phyloP scores from a whole-genome alignment of 2,888 invertebrate genomes.

The Megaustenia siamemsis region DNA sequence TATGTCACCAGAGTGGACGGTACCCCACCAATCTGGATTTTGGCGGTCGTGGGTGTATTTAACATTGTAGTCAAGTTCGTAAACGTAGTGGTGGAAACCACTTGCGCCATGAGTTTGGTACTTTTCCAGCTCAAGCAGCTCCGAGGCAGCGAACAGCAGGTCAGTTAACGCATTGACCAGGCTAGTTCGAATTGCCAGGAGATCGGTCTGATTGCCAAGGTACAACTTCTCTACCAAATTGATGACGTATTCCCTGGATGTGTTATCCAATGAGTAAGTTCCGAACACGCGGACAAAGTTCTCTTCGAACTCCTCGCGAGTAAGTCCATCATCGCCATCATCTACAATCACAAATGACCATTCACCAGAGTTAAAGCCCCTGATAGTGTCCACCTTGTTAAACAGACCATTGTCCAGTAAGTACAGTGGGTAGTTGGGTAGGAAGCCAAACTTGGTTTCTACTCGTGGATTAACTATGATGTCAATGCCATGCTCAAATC shows the following conservation, averaged over 20 bases:
- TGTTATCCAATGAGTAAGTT: background rate
- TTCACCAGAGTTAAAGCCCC: conserved; percentile 28
- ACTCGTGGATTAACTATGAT: conserved; percentile 24
- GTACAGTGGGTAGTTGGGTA: conserved; percentile 19
- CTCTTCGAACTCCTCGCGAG: background rate
- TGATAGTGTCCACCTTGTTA: conserved; percentile 35
- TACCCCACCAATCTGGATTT: conserved; percentile 15
- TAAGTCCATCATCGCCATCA: conserved; percentile 7
- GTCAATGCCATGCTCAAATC: background rate
- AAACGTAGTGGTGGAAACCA: conserved; percentile 15
- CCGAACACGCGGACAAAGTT: background rate
- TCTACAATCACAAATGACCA: background rate
- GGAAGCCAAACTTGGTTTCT: conserved; percentile 39
- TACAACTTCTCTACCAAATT: background rate
- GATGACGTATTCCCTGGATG: background rate
- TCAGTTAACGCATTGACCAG: background rate
- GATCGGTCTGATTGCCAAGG: conserved; percentile 14
- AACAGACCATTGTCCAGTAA: background rate
- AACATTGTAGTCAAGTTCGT: conserved; percentile 17
- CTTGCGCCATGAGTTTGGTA: background rate
- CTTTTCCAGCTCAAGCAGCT: background rate
- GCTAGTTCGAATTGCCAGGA: background rate
- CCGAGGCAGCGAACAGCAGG: background rate
- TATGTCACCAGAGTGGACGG: conserved; percentile 16
- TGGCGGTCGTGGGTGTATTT: background rate